Base-by-base conservation (phyloP, 2,888 invertebrate species). In the Achlya flavicornis region DNA sequence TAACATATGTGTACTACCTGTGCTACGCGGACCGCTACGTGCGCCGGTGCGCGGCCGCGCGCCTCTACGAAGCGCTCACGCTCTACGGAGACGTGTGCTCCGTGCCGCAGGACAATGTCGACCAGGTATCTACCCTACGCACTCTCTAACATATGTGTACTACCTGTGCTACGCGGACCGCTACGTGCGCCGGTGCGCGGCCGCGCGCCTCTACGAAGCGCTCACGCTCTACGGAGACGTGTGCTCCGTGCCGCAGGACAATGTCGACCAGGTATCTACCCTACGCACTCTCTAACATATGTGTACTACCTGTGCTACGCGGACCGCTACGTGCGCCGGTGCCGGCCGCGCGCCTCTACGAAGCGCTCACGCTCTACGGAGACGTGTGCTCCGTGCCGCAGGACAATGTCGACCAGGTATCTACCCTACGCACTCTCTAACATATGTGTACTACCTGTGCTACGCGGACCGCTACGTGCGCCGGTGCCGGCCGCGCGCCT, bases 11-110 rank as follows among this genome's bases (percentile, higher is more conserved):
- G 3, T 35, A 35, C 78, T 96, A 97, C 83, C 90, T 98, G 68
- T 98, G 98, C 79, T 96, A 98, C 87, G 95, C 96, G 59, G 97
- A 97, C 87, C 96, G 97, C 38, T 97, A 97, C 86, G 95, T 98
- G 62, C 95, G 98, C 3, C 96, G 97, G 81, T 96, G 96, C 16
- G 97, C 98, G 0, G 97, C 98, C 1, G 95, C 96, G 1, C 95
- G 96, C 60, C 90, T 97, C 11, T 98, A 97, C 83, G 98, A 98
- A 88, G 96, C 97, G 4, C 91, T 98, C 53, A 95, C 97, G 0
- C 93, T 98, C 1, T 97, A 97, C 81, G 97, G 97, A 0, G 97
- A 97, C 81, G 95, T 95, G 46, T 94, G 95, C 80, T 95, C 95
- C 19, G 94, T 97, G 66, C 93, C 95, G 0, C 94, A 95, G 60